Percentiles rank a stretch among this genome's conserved stretches.
phyloP scores from a whole-genome alignment of 2,888 invertebrate genomes.

The Dione juno region DNA sequence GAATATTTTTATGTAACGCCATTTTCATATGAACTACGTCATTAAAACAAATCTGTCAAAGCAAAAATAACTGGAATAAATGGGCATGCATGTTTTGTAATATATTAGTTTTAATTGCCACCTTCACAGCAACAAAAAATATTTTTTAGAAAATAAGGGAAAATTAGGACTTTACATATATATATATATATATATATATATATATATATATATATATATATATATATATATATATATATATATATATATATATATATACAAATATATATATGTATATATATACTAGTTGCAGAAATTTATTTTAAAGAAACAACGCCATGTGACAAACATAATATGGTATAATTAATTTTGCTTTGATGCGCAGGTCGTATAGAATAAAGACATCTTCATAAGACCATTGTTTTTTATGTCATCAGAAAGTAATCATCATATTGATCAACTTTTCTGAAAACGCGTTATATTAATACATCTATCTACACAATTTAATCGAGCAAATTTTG shows the following conservation, averaged over 20 bases:
- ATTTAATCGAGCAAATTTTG: no score
- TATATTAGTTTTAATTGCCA: slow-evolving; percentile 14
- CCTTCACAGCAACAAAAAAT: neutral
- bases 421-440: no score
- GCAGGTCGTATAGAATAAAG: neutral
- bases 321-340: neutral
- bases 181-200: neutral
- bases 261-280: neutral
- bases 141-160: neutral
- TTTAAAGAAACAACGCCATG: neutral
- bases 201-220: neutral
- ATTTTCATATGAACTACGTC: slow-evolving; percentile 3
- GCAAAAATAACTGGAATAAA: neutral
- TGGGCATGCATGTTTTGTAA: neutral
- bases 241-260: no score
- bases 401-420: no score
- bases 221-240: neutral
- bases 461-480: no score
- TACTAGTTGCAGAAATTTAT: neutral
- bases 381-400: no score
- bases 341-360: neutral
- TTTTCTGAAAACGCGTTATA: no score
- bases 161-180: no score
- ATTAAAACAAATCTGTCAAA: slow-evolving; percentile 19
- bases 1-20: slow-evolving; percentile 16